Base-by-base conservation (phyloP, 2,888 invertebrate species). In the Caenorhabditis sp. region DNA sequence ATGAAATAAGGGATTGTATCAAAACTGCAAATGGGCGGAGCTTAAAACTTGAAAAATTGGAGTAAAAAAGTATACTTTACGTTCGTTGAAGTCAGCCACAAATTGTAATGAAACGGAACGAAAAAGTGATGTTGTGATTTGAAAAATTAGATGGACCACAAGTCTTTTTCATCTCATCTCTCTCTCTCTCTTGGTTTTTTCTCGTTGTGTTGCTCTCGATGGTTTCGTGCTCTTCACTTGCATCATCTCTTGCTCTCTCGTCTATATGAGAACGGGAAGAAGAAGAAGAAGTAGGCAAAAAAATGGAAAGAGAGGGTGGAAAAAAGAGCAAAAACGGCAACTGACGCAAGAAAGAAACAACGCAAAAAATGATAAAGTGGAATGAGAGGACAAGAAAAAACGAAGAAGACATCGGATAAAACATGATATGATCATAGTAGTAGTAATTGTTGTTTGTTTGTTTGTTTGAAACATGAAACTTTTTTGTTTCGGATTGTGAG, bases 101-200 rank as follows among this genome's bases (percentile, higher is more conserved):
- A 43, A 43, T 43, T 43, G 43, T 43, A 43, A 43, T 43, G 43
- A 43, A 3, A 43, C 17, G 43, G 17, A 43, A 43, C 43, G 31
- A 14, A 43, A 43, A 43, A 43, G 43, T 43, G 43, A 43, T 43
- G 43, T 43, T 43, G 43, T 43, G 43, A 43, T 43, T 43, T 43
- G 43, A 43, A 43, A 43, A 43, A 43, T 43, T 43, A 43, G 43
- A 43, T 43, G 43, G 43, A 43, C 43, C 43, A 43, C 43, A 43
- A 43, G 43, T 43, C 43, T 43, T 17, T 43, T 17, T 43, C 17
- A 10, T 2, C 17, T 43, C 43, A 43, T 43, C 43, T 43, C 43
- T 2, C 14, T 43, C 14, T 43, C 17, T 43, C 17, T 43, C 43
- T 43, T 43, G 43, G 14, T 43, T 43, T 43, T 43, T 43, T 43